Percentiles rank a stretch among this genome's conserved stretches.
Evolutionary conservation across 2,888 invertebrate species (phyloP).

Genomic region (Globia sparganii): DNA sequence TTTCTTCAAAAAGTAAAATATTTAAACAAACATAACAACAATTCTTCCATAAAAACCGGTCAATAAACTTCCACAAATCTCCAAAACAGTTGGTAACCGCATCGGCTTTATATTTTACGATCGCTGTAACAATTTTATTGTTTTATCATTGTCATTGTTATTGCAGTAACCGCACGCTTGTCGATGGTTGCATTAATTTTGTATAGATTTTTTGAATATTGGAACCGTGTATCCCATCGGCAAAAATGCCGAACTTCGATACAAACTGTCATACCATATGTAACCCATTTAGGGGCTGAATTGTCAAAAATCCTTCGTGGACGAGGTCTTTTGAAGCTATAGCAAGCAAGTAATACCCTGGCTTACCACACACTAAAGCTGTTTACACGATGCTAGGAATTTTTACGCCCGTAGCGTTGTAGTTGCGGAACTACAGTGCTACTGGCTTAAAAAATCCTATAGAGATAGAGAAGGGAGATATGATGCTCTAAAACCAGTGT

Average conservation of each 20-base stretch:
- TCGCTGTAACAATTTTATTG: slow-evolving; percentile 56
- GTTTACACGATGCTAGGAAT: too few relatives aligned
- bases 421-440: too few relatives aligned
- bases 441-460: too few relatives aligned
- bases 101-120: slow-evolving; percentile 34
- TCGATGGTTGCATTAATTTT: slow-evolving; percentile 41
- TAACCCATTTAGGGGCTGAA: neutral
- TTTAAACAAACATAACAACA: neutral
- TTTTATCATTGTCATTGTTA: slow-evolving; percentile 53
- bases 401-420: too few relatives aligned
- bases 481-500: too few relatives aligned
- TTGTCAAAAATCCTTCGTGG: neutral
- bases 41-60: neutral
- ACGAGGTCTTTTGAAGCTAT: neutral
- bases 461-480: too few relatives aligned
- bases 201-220: slow-evolving; percentile 25
- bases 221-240: neutral
- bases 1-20: neutral
- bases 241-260: neutral
- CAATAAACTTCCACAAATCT: slow-evolving; percentile 10
- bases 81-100: slow-evolving; percentile 27
- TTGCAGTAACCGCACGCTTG: slow-evolving; percentile 36
- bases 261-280: neutral
- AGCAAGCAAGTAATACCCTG: neutral
- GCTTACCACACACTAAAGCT: neutral